Conservation (phyloP, 2,888 invertebrate species). For the Pammene aurita region DNA sequence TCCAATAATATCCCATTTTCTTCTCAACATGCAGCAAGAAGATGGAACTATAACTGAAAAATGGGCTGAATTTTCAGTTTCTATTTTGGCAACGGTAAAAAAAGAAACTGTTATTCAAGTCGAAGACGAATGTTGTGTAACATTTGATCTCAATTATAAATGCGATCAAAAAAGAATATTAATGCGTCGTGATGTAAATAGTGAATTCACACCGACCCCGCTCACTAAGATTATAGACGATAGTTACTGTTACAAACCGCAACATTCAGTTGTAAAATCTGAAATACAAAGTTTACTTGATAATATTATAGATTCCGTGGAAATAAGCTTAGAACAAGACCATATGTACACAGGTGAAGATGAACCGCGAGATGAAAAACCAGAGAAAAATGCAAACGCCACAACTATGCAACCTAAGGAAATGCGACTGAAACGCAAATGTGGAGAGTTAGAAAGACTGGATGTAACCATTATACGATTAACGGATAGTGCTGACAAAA, state of each 20-base stretch:
- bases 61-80: constrained; percentile 83
- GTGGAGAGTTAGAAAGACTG: constrained; percentile 83
- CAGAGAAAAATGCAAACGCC: constrained; percentile 46
- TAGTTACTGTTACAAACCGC: not conserved
- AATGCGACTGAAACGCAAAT: constrained; percentile 62
- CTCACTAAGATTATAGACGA: not conserved
- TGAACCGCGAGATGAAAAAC: constrained; percentile 60
- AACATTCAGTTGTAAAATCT: constrained; percentile 43
- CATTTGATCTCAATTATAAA: constrained; percentile 83
- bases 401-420: constrained; percentile 56
- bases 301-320: constrained; percentile 84
- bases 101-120: constrained; percentile 52
- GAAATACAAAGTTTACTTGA: constrained; percentile 73
- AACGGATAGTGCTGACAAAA: constrained; percentile 53
- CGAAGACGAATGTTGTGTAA: constrained; percentile 62
- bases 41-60: constrained; percentile 71
- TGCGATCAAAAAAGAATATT: constrained; percentile 83
- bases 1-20: constrained; percentile 66
- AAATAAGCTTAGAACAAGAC: constrained; percentile 83
- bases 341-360: constrained; percentile 65
- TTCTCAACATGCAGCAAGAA: constrained; percentile 65
- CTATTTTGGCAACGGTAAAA: constrained; percentile 68
- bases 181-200: constrained; percentile 64
- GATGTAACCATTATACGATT: constrained; percentile 86
- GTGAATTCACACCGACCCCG: constrained; percentile 36